A percentile compares a stretch with the other conserved stretches of the same genome.
Conservation (phyloP, 2,113 vertebrate genomes). For the Amia ocellicauda region DNA sequence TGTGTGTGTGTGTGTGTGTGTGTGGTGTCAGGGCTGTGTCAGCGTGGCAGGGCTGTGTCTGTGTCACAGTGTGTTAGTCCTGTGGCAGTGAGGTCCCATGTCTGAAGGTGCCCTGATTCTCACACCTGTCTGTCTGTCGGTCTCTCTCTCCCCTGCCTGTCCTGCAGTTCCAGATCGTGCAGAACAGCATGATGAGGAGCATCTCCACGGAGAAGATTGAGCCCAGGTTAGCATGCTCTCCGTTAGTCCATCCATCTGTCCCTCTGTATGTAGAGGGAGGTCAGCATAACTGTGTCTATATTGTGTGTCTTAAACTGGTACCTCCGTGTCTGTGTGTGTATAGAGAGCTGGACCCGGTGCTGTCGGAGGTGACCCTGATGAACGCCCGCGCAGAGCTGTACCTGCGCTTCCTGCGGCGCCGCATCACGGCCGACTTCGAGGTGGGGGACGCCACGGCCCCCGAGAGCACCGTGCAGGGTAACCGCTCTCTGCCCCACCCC, state of each 20-base stretch:
- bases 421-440: conserved; percentile 87
- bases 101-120: background rate
- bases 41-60: background rate
- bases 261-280: too few relatives aligned
- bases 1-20: background rate
- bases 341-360: conserved; percentile 89
- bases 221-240: conserved; percentile 70
- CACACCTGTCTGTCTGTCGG: too few relatives aligned
- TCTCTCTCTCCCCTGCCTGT: conserved; percentile 24
- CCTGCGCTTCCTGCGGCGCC: conserved; percentile 85
- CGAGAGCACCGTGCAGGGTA: conserved; percentile 85
- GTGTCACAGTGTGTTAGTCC: background rate
- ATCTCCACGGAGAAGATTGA: conserved; percentile 81
- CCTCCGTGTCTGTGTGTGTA: background rate
- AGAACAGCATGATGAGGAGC: conserved; percentile 90
- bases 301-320: too few relatives aligned
- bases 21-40: background rate
- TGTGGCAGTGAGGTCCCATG: background rate
- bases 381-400: conserved; percentile 93
- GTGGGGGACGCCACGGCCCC: conserved; percentile 79
- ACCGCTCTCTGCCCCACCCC: conserved; percentile 17
- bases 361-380: conserved; percentile 95
- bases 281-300: too few relatives aligned
- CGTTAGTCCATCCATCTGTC: background rate
- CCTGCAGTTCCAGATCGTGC: conserved; percentile 89